Conservation (phyloP, 2,113 vertebrate species). For the Sigmodon hispidus region DNA sequence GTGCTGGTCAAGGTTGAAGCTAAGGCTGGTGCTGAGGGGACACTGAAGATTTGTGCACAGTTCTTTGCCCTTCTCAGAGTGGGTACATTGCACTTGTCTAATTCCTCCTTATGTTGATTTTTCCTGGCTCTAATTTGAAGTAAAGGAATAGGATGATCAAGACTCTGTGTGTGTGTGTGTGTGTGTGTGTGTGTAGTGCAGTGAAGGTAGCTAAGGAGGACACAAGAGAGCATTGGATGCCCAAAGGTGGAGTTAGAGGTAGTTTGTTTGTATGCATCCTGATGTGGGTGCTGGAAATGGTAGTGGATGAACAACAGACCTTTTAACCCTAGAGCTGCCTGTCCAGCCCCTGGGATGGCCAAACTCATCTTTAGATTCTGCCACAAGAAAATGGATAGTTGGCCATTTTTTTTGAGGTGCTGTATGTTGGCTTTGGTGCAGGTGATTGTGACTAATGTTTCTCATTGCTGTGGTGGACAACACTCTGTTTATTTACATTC, state of each 20-base stretch:
- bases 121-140: neutral
- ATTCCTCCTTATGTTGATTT: neutral
- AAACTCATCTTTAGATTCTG: conserved; percentile 27
- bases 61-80: neutral
- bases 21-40: no score
- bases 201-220: neutral
- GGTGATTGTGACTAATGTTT: neutral
- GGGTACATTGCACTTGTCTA: neutral
- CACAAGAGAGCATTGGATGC: no score
- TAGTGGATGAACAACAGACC: neutral
- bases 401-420: neutral
- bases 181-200: neutral
- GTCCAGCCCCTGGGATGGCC: neutral
- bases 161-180: neutral
- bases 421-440: neutral
- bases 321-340: neutral
- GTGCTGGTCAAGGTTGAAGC: neutral
- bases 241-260: neutral
- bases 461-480: neutral
- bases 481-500: neutral
- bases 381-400: neutral
- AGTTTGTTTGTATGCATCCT: neutral
- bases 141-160: neutral
- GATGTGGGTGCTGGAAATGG: neutral
- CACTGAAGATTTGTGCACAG: fast-evolving